Evolutionary conservation across 2,888 invertebrate genomes (phyloP), one percentile per base, ranked within the genome.

Genomic region (Apoderus coryli): DNA sequence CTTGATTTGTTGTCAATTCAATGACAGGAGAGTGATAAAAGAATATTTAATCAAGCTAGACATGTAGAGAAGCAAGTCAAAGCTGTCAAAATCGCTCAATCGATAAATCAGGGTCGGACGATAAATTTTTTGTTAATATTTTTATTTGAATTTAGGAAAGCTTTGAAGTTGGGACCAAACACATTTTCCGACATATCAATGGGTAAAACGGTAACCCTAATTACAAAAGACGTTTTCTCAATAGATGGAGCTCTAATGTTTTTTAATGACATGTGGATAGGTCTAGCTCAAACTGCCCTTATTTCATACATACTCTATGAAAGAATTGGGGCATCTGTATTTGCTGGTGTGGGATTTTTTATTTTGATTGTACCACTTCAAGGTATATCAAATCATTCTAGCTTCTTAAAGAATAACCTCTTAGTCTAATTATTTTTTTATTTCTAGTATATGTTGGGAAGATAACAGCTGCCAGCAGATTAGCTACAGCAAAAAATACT

Each of bases 171-270:
- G 10, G 48, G 42, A 12, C 39, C 47, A 2, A 38, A 67, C 1
- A 74, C 82, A 1, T 49, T 85, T 39, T 70, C 72, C 3, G 67
- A 76, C 45, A 77, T 80, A 4, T 78, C 81, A 3, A 61, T 65
- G 29, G 74, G 74, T 2, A 72, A 72, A 50, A 67, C 73, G 36
- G 84, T 92, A 16, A 92, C 92, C 48, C 66, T 93, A 10, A 64
- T 95, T 31, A 85, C 90, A 1, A 95, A 92, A 53, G 95, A 96
- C 55, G 84, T 92, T 40, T 78, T 78, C 45, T 70, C 86, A 29
- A 89, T 93, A 54, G 92, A 93, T 54, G 68, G 80, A 46, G 81
- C 82, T 4, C 66, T 86, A 25, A 72, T 82, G 41, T 90, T 89
- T 53, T 54, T 89, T 2, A 90, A 92, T 57, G 92, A 88, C 53